These are phyloP conservation scores for Lasioglossum albipes DNA, from an alignment of 1,140 invertebrate genomes.

Conservation along the genomic window DNA sequence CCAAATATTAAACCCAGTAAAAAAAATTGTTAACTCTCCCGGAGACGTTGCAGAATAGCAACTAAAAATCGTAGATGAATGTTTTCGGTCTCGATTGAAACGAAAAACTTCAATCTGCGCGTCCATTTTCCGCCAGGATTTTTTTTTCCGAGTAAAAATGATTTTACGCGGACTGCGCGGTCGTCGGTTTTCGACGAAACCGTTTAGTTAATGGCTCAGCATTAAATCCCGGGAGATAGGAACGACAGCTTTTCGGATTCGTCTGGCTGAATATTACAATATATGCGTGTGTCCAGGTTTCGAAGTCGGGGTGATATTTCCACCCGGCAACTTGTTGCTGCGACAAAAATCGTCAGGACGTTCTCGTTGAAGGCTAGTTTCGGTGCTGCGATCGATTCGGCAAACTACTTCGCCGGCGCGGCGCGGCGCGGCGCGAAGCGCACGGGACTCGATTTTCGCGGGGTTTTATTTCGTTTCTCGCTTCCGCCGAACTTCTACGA, in stretches of 20 bases:
- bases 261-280: constrained; percentile 60
- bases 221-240: constrained; percentile 32
- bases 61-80: too few relatives aligned
- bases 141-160: not conserved
- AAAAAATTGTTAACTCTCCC: too few relatives aligned
- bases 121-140: not conserved
- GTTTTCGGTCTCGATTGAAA: too few relatives aligned
- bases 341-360: constrained; percentile 66
- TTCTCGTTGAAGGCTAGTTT: constrained; percentile 57
- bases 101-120: too few relatives aligned
- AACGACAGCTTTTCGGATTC: constrained; percentile 40
- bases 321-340: constrained; percentile 67
- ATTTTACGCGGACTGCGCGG: not conserved
- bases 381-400: constrained; percentile 56
- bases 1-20: too few relatives aligned
- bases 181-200: constrained; percentile 7
- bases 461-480: constrained; percentile 54
- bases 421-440: not conserved
- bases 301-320: constrained; percentile 34
- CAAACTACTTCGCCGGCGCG: constrained; percentile 56
- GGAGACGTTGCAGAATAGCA: too few relatives aligned
- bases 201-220: constrained; percentile 35
- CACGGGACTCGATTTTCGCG: constrained; percentile 50
- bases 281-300: constrained; percentile 47
- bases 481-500: constrained; percentile 32